Conservation (phyloP, 2,113 vertebrate genomes). For the Corapipo altera region DNA sequence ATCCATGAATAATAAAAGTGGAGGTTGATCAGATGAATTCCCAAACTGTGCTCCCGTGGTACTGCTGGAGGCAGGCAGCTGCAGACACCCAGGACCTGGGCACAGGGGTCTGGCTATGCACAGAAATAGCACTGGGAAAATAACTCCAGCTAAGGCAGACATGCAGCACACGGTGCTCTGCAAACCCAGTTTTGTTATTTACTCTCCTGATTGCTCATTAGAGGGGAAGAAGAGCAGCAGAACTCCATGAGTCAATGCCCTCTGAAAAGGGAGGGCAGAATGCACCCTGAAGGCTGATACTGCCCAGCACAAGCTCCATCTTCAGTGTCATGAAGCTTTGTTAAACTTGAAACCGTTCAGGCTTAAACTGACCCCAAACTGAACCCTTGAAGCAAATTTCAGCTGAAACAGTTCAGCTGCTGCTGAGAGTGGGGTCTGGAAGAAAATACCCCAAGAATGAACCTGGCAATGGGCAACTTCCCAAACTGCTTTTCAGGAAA, state of each 20-base stretch:
- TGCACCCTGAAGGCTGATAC: neutral
- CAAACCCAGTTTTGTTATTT: neutral
- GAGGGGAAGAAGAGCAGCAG: neutral
- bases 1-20: neutral
- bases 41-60: neutral
- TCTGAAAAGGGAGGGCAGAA: neutral
- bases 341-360: neutral
- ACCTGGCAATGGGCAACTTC: neutral
- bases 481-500: neutral
- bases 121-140: neutral
- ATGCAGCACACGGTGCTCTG: neutral
- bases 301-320: neutral
- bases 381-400: neutral
- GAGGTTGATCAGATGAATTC: neutral
- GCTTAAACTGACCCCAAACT: neutral
- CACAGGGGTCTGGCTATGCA: neutral
- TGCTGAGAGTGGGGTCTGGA: neutral
- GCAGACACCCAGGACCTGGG: neutral
- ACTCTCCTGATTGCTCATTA: neutral
- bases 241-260: neutral
- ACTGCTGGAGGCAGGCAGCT: neutral
- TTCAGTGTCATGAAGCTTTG: neutral
- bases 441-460: neutral
- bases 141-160: neutral
- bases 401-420: neutral